These are phyloP conservation scores for Oryzias dopingdopingensis DNA, from an alignment of 2,797 vertebrate genomes.

Conservation along the genomic window DNA sequence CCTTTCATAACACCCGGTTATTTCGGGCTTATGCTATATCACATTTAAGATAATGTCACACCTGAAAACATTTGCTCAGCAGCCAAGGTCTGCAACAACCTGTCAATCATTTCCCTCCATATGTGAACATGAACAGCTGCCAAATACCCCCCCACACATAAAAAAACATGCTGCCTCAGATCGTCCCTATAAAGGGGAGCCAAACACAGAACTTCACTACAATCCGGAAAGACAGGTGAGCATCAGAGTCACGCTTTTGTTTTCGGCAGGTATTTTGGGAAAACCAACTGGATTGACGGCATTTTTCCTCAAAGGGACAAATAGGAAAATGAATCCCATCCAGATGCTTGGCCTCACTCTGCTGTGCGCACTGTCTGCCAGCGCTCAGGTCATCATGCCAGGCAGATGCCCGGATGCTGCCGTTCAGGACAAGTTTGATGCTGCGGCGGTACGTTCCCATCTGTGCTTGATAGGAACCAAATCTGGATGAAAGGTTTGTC, in stretches of 20 bases:
- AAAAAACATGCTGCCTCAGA: background rate
- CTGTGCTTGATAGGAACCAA: background rate
- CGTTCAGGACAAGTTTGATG: conserved; percentile 79
- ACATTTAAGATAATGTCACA: background rate
- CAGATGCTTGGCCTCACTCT: conserved; percentile 67
- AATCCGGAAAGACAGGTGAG: conserved; percentile 36
- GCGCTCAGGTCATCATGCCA: conserved; percentile 70
- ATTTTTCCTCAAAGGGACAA: conserved; percentile 35
- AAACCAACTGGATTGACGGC: background rate
- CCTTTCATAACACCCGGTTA: background rate
- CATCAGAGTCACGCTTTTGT: background rate
- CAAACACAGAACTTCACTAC: conserved; percentile 2
- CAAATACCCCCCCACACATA: conserved; percentile 19
- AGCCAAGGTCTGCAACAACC: conserved; percentile 5
- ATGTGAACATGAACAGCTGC: conserved; percentile 40
- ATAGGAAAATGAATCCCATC: conserved; percentile 61
- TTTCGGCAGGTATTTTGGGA: too few species aligned
- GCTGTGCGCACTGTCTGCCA: conserved; percentile 56
- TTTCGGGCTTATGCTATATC: background rate
- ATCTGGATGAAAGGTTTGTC: background rate
- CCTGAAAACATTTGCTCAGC: background rate
- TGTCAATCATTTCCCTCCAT: conserved; percentile 12
- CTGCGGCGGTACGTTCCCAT: conserved; percentile 47
- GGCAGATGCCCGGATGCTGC: conserved; percentile 78
- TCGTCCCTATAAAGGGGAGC: conserved; percentile 27